These are phyloP conservation scores for Vanessa atalanta DNA, from an alignment of 1,140 invertebrate species.

Conservation along the genomic window DNA sequence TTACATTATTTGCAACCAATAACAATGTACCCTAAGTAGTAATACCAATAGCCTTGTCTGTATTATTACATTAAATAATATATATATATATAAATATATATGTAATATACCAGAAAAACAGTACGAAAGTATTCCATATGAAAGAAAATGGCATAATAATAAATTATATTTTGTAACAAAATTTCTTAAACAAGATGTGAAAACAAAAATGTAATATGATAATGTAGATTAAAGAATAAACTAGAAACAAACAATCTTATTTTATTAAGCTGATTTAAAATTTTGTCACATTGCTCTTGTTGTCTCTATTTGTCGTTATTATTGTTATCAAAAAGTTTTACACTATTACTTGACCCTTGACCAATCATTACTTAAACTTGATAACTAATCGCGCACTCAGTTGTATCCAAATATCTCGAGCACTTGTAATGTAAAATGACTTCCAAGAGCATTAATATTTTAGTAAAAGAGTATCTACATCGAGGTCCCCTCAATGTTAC, in stretches of 20 bases:
- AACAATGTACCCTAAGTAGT: too few relatives aligned
- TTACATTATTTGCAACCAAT: too few relatives aligned
- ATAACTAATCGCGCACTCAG: conserved; percentile 20
- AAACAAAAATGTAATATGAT: not conserved
- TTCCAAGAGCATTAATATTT: conserved; percentile 23
- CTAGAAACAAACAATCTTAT: not conserved
- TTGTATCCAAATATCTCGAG: conserved; percentile 9
- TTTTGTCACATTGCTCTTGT: not conserved
- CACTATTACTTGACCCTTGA: conserved; percentile 21
- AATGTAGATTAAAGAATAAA: not conserved
- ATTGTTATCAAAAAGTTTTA: conserved; percentile 10
- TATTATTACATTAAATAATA: too few relatives aligned
- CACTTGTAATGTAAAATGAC: conserved; percentile 29
- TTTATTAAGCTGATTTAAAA: not conserved
- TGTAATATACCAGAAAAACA: too few relatives aligned
- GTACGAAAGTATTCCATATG: too few relatives aligned
- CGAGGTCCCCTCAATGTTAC: conserved; percentile 1
- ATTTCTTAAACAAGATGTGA: too few relatives aligned
- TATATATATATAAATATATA: too few relatives aligned
- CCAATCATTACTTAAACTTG: conserved; percentile 23
- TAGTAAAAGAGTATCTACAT: conserved; percentile 17
- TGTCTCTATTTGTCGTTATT: not conserved
- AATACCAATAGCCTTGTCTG: too few relatives aligned
- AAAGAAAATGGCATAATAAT: too few relatives aligned
- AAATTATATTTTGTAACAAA: too few relatives aligned